Conservation (phyloP, 2,797 vertebrate genomes). For the Rhinatrema bivittatum region DNA sequence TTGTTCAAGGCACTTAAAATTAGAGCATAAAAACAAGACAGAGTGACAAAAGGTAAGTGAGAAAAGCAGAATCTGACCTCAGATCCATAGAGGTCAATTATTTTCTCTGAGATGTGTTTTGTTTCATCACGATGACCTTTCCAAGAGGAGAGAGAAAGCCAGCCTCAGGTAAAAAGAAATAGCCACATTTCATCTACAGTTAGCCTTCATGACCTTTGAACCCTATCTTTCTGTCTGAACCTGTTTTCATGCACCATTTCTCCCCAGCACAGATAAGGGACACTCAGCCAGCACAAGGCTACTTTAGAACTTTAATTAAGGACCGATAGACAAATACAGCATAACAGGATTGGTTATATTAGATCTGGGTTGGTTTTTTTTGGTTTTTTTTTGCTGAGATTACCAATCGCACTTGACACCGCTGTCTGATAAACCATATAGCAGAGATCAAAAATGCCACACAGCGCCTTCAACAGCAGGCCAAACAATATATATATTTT, state of each 20-base stretch:
- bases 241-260: slow-evolving; percentile 75
- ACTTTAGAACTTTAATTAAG: slow-evolving; percentile 58
- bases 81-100: slow-evolving; percentile 45
- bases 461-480: not conserved
- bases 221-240: slow-evolving; percentile 79
- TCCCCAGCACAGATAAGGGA: slow-evolving; percentile 59
- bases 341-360: slow-evolving; percentile 30
- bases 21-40: slow-evolving; percentile 3
- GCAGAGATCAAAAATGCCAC: not conserved
- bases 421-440: not conserved
- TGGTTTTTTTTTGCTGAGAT: slow-evolving; percentile 4
- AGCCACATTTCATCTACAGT: slow-evolving; percentile 82
- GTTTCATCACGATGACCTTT: slow-evolving; percentile 80
- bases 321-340: slow-evolving; percentile 28
- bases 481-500: not conserved
- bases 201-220: slow-evolving; percentile 78
- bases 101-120: slow-evolving; percentile 54
- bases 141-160: slow-evolving; percentile 76
- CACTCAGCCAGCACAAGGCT: slow-evolving; percentile 41
- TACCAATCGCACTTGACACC: not conserved
- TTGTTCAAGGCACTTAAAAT: not conserved
- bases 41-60: slow-evolving; percentile 17
- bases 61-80: slow-evolving; percentile 19
- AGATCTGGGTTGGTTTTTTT: no score
- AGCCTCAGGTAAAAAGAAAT: slow-evolving; percentile 84